Percentiles rank a stretch among this genome's conserved stretches.
Conservation (phyloP, 2,888 invertebrate genomes). For the Trypoxylon attenuatum region DNA sequence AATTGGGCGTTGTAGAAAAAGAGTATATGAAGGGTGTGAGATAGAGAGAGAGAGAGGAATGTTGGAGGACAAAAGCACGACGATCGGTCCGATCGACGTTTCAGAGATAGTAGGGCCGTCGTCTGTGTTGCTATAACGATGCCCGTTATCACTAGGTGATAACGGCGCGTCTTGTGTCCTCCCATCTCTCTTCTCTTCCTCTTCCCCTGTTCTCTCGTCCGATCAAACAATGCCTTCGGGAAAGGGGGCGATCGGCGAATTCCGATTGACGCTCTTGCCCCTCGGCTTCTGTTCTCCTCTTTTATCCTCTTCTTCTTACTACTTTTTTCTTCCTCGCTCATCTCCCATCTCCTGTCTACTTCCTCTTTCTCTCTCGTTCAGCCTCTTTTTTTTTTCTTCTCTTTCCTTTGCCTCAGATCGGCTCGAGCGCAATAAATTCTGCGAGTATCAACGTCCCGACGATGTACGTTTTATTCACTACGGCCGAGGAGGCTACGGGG, state of each 20-base stretch:
- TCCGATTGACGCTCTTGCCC: constrained; percentile 17
- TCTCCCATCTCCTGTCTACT: not conserved
- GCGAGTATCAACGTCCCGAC: constrained; percentile 17
- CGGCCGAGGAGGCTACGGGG: not conserved
- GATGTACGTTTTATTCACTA: constrained; percentile 6
- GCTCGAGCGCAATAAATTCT: constrained; percentile 29
- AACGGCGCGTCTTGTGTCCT: constrained; percentile 18
- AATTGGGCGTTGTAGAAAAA: not conserved
- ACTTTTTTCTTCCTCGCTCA: not conserved
- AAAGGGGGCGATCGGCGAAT: constrained; percentile 25
- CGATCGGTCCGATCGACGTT: constrained; percentile 6
- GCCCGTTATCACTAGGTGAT: constrained; percentile 36
- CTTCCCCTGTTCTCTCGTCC: constrained; percentile 2
- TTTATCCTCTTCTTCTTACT: not conserved
- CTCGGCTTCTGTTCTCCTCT: not conserved
- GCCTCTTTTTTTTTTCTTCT: not conserved
- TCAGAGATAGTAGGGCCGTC: not conserved
- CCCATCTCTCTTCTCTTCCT: too few species aligned
- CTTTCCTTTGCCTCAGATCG: too few species aligned
- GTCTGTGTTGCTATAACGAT: constrained; percentile 29
- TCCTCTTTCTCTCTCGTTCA: not conserved
- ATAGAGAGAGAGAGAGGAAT: not conserved
- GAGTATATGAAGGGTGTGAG: not conserved
- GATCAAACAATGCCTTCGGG: constrained; percentile 33
- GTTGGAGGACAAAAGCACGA: not conserved